phyloP scores from a whole-genome alignment of 2,888 invertebrate genomes.

The Hedya salicella region DNA sequence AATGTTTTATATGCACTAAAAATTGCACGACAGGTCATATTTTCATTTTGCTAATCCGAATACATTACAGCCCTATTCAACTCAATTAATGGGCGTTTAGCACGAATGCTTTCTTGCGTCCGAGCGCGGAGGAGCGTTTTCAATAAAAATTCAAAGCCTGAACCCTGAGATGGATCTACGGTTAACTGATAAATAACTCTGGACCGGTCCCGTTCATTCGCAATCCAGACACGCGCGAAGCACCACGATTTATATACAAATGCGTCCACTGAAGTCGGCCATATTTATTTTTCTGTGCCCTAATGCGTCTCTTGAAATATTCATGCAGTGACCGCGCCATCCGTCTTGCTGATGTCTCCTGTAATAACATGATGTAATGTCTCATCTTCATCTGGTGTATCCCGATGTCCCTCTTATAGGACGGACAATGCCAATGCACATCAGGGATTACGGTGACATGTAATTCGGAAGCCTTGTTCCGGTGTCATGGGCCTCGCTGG shows the following conservation, averaged over 20 bases:
- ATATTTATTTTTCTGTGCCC: constrained; percentile 81
- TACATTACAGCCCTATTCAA: constrained; percentile 37
- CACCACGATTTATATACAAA: constrained; percentile 80
- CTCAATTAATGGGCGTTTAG: constrained; percentile 39
- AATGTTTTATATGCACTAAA: constrained; percentile 43
- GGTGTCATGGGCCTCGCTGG: constrained; percentile 12
- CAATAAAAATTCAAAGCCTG: constrained; percentile 68
- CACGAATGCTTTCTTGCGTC: constrained; percentile 35
- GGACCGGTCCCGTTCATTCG: constrained; percentile 60
- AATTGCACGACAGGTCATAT: constrained; percentile 42
- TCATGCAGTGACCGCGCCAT: constrained; percentile 79
- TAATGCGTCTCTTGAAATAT: constrained; percentile 82
- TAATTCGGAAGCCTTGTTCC: constrained; percentile 20
- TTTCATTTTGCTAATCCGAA: constrained; percentile 41
- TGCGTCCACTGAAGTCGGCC: constrained; percentile 76
- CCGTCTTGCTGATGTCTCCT: constrained; percentile 74
- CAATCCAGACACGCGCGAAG: constrained; percentile 72
- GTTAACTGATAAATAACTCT: constrained; percentile 74
- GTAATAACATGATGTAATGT: constrained; percentile 71
- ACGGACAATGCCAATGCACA: constrained; percentile 28
- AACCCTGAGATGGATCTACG: constrained; percentile 66
- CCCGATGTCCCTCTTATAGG: constrained; percentile 17
- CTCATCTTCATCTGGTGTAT: constrained; percentile 50
- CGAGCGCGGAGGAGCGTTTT: constrained; percentile 52
- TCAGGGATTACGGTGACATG: constrained; percentile 31